Conservation (phyloP, 1,140 invertebrate genomes). For the Lepeophtheirus salmonis region DNA sequence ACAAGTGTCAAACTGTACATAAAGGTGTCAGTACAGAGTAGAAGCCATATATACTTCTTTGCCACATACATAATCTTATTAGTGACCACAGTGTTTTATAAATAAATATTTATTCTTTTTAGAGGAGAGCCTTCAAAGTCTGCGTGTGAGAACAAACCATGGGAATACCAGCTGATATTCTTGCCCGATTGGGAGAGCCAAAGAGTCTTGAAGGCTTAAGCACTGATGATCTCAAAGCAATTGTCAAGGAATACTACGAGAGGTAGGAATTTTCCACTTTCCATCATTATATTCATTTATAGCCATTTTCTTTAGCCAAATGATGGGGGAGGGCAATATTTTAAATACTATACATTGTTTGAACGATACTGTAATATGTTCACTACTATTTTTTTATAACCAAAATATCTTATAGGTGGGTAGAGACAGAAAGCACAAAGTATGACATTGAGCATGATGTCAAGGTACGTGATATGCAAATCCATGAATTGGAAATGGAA, state of each 20-base stretch:
- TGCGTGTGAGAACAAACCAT: not conserved
- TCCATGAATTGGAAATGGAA: conserved; percentile 18
- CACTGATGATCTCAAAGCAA: conserved; percentile 5
- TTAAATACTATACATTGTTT: no score
- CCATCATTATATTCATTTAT: no score
- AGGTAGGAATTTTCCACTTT: no score
- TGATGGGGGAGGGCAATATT: no score
- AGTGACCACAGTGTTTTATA: not conserved
- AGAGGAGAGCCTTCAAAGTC: no score
- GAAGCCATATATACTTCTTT: no score
- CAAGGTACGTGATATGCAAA: conserved; percentile 13
- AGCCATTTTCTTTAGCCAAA: no score
- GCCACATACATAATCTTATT: no score
- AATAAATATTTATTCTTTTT: no score
- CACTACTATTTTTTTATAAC: not conserved
- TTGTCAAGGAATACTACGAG: conserved; percentile 15
- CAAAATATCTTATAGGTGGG: conserved; percentile 11
- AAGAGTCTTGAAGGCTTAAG: conserved; percentile 2
- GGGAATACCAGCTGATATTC: not conserved
- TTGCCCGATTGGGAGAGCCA: conserved; percentile 5
- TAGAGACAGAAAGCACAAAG: conserved; percentile 6
- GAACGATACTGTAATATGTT: not conserved
- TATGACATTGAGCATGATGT: conserved; percentile 16
- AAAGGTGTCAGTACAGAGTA: no score
- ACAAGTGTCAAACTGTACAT: no score